Conservation (phyloP, 2,797 vertebrate genomes). For the Adelosebastes latens region DNA sequence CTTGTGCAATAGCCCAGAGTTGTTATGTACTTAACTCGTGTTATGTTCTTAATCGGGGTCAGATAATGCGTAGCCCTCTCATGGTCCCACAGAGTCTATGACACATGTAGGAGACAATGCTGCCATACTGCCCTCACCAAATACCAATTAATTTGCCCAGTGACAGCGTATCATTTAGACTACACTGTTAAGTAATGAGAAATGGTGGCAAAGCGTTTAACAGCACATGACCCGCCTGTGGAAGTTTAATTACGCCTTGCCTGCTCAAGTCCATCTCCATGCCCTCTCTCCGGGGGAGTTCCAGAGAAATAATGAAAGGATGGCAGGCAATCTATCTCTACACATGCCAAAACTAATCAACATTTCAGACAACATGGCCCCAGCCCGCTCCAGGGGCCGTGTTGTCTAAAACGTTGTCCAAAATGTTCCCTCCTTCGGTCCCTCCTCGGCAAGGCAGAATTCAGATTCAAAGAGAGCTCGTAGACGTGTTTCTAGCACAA, state of each 20-base stretch:
- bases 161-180: slow-evolving; percentile 76
- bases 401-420: slow-evolving; percentile 46
- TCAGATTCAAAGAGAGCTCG: slow-evolving; percentile 25
- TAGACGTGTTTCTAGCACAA: slow-evolving; percentile 4
- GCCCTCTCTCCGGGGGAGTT: slow-evolving; percentile 69
- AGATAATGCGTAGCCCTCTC: slow-evolving; percentile 52
- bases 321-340: slow-evolving; percentile 76
- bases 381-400: slow-evolving; percentile 33
- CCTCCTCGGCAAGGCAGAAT: slow-evolving; percentile 14
- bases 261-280: slow-evolving; percentile 69
- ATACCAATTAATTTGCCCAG: slow-evolving; percentile 72
- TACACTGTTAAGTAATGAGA: slow-evolving; percentile 76
- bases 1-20: slow-evolving; percentile 27
- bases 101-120: slow-evolving; percentile 69
- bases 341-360: slow-evolving; percentile 76
- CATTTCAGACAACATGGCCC: slow-evolving; percentile 67
- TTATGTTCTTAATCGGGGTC: slow-evolving; percentile 63
- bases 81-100: slow-evolving; percentile 47
- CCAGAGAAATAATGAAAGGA: slow-evolving; percentile 78
- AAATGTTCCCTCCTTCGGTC: slow-evolving; percentile 32
- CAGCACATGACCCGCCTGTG: slow-evolving; percentile 75
- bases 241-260: slow-evolving; percentile 81
- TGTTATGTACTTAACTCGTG: slow-evolving; percentile 49
- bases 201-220: slow-evolving; percentile 76
- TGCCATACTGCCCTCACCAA: slow-evolving; percentile 69